phyloP scores from a whole-genome alignment of 1,140 invertebrate species.

The Ericerus pela region DNA sequence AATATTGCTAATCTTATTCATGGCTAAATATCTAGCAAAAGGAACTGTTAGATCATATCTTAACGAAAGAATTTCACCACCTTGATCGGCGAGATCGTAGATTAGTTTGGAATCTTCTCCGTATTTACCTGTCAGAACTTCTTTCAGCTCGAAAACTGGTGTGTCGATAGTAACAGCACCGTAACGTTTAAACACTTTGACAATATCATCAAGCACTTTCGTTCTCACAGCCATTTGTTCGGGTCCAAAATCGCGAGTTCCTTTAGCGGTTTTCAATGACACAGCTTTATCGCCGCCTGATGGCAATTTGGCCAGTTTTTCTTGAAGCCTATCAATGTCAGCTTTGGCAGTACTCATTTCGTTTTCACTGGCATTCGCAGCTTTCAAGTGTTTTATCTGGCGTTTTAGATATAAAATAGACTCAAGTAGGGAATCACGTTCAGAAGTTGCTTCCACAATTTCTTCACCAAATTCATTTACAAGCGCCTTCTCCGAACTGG shows the following conservation, averaged over 20 bases:
- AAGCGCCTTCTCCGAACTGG: too few relatives aligned
- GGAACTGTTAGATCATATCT: constrained; percentile 88
- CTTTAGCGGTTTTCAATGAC: constrained; percentile 78
- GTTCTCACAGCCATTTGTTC: constrained; percentile 87
- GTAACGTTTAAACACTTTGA: constrained; percentile 84
- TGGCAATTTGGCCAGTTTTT: neutral
- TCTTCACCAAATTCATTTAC: too few relatives aligned
- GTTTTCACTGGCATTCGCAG: too few relatives aligned
- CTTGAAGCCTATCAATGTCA: neutral
- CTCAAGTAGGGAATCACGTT: too few relatives aligned
- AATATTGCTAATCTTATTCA: constrained; percentile 89
- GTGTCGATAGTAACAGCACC: constrained; percentile 99
- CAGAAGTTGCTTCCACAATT: too few relatives aligned
- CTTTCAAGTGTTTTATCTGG: too few relatives aligned
- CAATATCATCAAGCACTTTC: constrained; percentile 76
- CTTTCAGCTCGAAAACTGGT: constrained; percentile 97
- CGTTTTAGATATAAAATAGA: too few relatives aligned
- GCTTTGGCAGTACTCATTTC: neutral
- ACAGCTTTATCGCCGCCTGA: neutral
- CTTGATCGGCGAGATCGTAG: constrained; percentile 96
- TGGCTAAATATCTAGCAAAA: constrained; percentile 91
- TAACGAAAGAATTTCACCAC: constrained; percentile 84
- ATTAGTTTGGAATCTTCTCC: constrained; percentile 98
- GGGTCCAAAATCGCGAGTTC: constrained; percentile 88
- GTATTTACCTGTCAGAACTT: constrained; percentile 97